phyloP scores from a whole-genome alignment of 2,888 invertebrate genomes.

The Leptarthrus brevirostris region DNA sequence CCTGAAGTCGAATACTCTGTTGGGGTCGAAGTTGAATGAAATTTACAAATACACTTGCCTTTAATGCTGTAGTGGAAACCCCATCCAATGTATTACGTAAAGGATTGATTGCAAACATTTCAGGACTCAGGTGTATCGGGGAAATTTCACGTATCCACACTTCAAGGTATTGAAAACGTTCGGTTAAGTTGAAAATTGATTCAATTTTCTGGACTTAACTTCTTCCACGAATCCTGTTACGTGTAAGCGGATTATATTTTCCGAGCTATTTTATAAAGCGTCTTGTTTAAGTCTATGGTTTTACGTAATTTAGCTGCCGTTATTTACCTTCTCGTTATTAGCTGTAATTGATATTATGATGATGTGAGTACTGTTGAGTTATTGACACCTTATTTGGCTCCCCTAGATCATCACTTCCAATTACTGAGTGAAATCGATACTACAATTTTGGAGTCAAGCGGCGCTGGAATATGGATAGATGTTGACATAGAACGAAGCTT shows the following conservation, averaged over 20 bases:
- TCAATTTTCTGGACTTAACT: slow-evolving; percentile 24
- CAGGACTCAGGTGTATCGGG: neutral
- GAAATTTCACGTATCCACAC: neutral
- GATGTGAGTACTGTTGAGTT: slow-evolving; percentile 14
- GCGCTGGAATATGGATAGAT: no score
- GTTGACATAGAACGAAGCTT: no score
- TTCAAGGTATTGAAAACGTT: neutral
- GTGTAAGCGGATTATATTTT: slow-evolving; percentile 23
- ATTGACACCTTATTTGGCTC: neutral
- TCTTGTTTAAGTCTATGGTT: neutral
- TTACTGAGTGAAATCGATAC: slow-evolving; percentile 21
- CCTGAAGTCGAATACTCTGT: neutral
- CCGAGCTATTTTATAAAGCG: neutral
- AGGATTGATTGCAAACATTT: neutral
- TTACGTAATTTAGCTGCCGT: neutral
- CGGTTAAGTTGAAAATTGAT: slow-evolving; percentile 27
- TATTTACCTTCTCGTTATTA: slow-evolving; percentile 8
- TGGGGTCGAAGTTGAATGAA: neutral
- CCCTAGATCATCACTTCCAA: neutral
- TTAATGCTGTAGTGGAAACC: neutral
- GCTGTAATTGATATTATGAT: slow-evolving; percentile 16
- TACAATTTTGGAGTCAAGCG: no score
- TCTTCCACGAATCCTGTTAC: slow-evolving; percentile 10
- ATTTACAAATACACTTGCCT: slow-evolving; percentile 3
- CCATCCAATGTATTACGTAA: neutral